Conservation (phyloP, 2,797 vertebrate genomes). For the Anolis apletophallus region DNA sequence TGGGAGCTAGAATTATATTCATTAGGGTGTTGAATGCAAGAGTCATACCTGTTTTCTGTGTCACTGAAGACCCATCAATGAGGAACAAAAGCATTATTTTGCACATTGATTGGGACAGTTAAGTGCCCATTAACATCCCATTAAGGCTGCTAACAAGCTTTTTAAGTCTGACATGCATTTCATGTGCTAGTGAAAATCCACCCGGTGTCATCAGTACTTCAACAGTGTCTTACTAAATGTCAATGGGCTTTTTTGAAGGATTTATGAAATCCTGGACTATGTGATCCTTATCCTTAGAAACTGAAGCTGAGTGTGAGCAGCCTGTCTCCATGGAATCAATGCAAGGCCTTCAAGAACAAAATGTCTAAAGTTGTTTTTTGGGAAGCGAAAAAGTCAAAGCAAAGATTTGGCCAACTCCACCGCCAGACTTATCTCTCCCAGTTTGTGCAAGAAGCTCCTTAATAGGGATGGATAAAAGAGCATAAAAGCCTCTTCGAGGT, state of each 20-base stretch:
- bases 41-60: constrained; percentile 53
- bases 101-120: constrained; percentile 35
- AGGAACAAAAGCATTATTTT: constrained; percentile 55
- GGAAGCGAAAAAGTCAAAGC: constrained; percentile 69
- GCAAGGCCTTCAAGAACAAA: not conserved
- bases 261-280: constrained; percentile 10
- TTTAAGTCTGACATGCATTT: constrained; percentile 39
- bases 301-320: constrained; percentile 25
- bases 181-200: constrained; percentile 30
- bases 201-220: not conserved
- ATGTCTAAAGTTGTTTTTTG: constrained; percentile 21
- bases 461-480: constrained; percentile 47
- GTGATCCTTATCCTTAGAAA: constrained; percentile 37
- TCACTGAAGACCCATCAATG: constrained; percentile 51
- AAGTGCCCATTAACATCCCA: constrained; percentile 34
- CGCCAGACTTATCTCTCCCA: constrained; percentile 72
- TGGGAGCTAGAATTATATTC: constrained; percentile 48
- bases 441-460: constrained; percentile 41
- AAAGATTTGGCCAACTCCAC: constrained; percentile 60
- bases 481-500: constrained; percentile 63
- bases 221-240: not conserved
- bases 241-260: constrained; percentile 20
- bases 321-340: not conserved
- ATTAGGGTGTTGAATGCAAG: constrained; percentile 47
- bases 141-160: constrained; percentile 38